phyloP scores from a whole-genome alignment of 2,113 vertebrate genomes.

The Pteronura brasiliensis region DNA sequence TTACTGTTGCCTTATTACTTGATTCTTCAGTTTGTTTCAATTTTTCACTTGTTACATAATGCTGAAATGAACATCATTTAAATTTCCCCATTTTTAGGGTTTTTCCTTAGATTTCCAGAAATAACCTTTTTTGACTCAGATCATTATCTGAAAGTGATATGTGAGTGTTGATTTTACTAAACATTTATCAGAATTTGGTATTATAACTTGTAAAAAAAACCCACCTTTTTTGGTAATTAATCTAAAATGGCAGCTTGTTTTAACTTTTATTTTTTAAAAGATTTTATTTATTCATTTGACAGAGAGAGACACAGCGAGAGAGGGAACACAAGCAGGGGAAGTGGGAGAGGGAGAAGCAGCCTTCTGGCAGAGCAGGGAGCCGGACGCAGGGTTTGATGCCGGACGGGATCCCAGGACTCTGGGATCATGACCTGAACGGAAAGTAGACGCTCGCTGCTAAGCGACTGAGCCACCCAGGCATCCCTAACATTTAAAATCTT shows the following conservation, averaged over 20 bases:
- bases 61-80: neutral
- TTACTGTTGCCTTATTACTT: neutral
- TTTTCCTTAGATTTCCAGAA: slow-evolving; percentile 2
- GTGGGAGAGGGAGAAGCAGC: too few relatives aligned
- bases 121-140: neutral
- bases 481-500: too few relatives aligned
- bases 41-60: neutral
- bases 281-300: too few relatives aligned
- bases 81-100: neutral
- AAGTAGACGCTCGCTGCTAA: too few relatives aligned
- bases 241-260: neutral
- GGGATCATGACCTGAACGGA: too few relatives aligned
- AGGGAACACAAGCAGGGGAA: too few relatives aligned
- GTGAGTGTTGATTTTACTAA: neutral
- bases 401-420: too few relatives aligned
- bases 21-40: neutral
- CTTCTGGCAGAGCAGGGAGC: too few relatives aligned
- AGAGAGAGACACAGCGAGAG: too few relatives aligned
- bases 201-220: neutral
- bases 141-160: neutral
- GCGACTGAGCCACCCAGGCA: too few relatives aligned
- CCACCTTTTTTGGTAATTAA: neutral
- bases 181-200: neutral
- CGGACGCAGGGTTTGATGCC: too few relatives aligned
- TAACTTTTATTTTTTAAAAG: neutral